phyloP scores from a whole-genome alignment of 2,888 invertebrate species.

The Eristalis intricaria region DNA sequence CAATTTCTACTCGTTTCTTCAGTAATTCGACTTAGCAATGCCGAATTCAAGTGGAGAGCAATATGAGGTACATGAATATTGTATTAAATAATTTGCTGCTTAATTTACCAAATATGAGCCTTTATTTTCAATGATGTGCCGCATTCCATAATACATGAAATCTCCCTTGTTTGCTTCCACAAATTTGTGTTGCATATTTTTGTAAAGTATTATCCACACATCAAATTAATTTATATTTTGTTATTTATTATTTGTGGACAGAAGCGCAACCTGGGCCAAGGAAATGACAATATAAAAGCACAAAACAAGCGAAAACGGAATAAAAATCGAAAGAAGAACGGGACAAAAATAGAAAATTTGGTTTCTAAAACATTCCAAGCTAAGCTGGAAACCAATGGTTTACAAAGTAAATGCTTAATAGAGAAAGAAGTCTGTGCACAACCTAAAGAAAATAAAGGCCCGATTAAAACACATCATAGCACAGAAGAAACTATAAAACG shows the following conservation, averaged over 20 bases:
- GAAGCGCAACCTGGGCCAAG: constrained; percentile 18
- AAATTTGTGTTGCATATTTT: not conserved
- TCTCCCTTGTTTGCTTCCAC: not conserved
- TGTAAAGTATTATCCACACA: not conserved
- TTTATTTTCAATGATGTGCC: constrained; percentile 11
- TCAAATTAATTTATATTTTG: not conserved
- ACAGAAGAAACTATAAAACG: not conserved
- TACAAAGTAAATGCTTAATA: not conserved
- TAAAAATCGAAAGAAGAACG: constrained; percentile 50
- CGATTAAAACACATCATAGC: not conserved
- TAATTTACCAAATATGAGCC: not conserved
- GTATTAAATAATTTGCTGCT: constrained; percentile 15
- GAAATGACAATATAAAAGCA: constrained; percentile 13
- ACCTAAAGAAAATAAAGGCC: not conserved
- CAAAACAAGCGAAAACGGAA: constrained; percentile 60
- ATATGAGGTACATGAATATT: constrained; percentile 60
- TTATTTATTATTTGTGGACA: not conserved
- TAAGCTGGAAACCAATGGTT: constrained; percentile 28
- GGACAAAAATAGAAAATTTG: constrained; percentile 68
- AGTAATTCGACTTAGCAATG: constrained; percentile 55
- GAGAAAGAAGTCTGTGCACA: not conserved
- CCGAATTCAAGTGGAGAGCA: constrained; percentile 55
- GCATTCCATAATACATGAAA: not conserved
- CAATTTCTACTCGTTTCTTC: constrained; percentile 29
- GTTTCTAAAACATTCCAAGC: constrained; percentile 71